Evolutionary conservation across 2,797 vertebrate species (phyloP).

Genomic region (Muraenolepis orangiensis): DNA sequence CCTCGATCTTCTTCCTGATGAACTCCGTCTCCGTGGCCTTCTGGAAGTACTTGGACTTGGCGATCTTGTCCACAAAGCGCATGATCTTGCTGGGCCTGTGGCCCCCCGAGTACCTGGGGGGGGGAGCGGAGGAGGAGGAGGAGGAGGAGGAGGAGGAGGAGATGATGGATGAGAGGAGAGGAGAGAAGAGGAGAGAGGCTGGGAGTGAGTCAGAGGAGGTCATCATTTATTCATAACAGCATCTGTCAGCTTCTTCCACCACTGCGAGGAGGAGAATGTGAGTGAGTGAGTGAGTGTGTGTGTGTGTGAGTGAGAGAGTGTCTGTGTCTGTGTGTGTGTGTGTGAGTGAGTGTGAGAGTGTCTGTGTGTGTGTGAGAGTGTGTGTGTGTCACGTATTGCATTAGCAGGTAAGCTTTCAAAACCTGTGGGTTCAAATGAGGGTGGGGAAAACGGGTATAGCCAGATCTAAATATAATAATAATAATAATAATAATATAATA

Average conservation of each 20-base stretch:
- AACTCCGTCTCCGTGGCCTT: constrained; percentile 98
- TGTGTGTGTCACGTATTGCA: constrained; percentile 44
- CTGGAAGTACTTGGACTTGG: constrained; percentile 99
- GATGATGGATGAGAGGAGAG: background rate
- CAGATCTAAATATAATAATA: constrained; percentile 32
- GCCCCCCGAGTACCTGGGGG: constrained; percentile 83
- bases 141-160: constrained; percentile 28
- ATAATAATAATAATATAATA: no score
- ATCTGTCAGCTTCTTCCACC: constrained; percentile 78
- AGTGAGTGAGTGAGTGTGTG: constrained; percentile 16
- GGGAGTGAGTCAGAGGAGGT: constrained; percentile 63
- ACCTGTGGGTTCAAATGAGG: constrained; percentile 28
- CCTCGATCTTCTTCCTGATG: constrained; percentile 99
- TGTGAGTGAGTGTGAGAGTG: constrained; percentile 32
- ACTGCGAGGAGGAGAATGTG: constrained; percentile 23
- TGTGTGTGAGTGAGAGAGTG: constrained; percentile 12
- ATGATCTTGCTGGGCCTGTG: constrained; percentile 97
- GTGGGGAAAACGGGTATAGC: constrained; percentile 20
- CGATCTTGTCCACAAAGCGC: constrained; percentile 99
- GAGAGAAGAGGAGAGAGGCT: background rate
- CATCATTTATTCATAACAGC: constrained; percentile 68
- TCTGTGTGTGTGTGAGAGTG: constrained; percentile 2
- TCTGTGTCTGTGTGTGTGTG: constrained; percentile 14
- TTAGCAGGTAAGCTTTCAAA: constrained; percentile 36
- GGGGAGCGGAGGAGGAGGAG: constrained; percentile 34